Evolutionary conservation across 2,888 invertebrate species (phyloP).

Genomic region (Erebia ligea): DNA sequence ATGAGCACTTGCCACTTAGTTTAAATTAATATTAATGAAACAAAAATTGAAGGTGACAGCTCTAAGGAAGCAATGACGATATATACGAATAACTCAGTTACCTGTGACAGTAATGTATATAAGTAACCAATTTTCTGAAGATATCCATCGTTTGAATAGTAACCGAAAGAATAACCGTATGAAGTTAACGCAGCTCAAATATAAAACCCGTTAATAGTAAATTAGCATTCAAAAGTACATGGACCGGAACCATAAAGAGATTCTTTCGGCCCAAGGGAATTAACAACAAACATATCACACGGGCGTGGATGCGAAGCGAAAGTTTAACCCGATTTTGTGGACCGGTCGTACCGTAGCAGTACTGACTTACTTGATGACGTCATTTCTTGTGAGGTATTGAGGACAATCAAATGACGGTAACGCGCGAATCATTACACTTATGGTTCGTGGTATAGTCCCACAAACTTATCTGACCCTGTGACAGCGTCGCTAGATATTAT

Average conservation of each 20-base stretch:
- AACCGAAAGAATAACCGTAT: background rate
- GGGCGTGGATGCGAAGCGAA: constrained; percentile 32
- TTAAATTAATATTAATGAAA: too few relatives aligned
- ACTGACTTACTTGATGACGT: constrained; percentile 9
- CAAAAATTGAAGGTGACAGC: too few relatives aligned
- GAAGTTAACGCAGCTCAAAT: background rate
- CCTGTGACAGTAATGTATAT: too few relatives aligned
- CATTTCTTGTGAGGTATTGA: constrained; percentile 1
- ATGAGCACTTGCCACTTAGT: too few relatives aligned
- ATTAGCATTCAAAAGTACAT: background rate
- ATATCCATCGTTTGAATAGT: background rate
- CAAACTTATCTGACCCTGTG: too few relatives aligned
- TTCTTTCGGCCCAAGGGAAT: constrained; percentile 29
- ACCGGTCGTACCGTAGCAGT: constrained; percentile 31
- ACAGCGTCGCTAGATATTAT: too few relatives aligned
- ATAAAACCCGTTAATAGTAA: background rate
- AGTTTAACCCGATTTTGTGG: constrained; percentile 34
- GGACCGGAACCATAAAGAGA: constrained; percentile 31
- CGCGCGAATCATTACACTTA: background rate
- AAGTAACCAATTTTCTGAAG: too few relatives aligned
- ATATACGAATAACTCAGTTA: too few relatives aligned
- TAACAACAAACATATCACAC: constrained; percentile 19
- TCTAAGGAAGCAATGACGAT: too few relatives aligned
- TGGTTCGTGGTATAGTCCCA: too few relatives aligned
- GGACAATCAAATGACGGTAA: constrained; percentile 11